These are phyloP conservation scores for Lycocerus yunnanus DNA, from an alignment of 2,888 invertebrate genomes.

Conservation along the genomic window DNA sequence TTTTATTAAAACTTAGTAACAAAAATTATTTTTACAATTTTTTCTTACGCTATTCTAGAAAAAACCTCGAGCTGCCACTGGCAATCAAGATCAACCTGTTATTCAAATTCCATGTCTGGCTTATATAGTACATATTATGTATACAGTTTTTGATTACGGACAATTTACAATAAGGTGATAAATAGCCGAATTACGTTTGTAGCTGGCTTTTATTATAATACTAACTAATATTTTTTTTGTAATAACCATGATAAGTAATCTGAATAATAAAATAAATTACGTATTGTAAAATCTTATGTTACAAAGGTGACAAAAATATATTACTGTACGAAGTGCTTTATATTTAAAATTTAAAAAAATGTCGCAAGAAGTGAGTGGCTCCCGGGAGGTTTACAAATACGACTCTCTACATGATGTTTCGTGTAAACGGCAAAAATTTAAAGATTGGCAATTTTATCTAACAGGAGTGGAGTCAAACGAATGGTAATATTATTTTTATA, in stretches of 20 bases:
- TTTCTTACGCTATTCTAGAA: too few species aligned
- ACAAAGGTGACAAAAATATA: background rate
- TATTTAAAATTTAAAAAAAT: background rate
- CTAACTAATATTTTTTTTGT: background rate
- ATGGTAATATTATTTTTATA: constrained; percentile 5
- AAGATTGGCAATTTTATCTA: constrained; percentile 7
- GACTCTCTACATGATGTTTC: background rate
- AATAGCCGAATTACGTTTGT: background rate
- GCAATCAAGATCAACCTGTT: background rate
- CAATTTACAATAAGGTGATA: background rate
- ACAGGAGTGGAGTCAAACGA: constrained; percentile 7
- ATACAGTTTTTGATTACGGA: background rate
- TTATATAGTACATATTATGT: too few species aligned
- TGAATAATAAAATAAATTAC: background rate
- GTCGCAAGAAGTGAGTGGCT: background rate
- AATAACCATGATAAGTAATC: background rate
- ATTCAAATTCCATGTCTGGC: background rate
- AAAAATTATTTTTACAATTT: too few species aligned
- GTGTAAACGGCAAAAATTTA: background rate
- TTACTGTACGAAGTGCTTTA: background rate
- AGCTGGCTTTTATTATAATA: background rate
- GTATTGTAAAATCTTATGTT: background rate
- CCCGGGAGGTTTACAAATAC: background rate
- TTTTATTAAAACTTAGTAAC: too few species aligned
- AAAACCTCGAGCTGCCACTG: too few species aligned